Evolutionary conservation across 2,888 invertebrate genomes (phyloP), one percentile per base, ranked within the genome.

Genomic region (Netelia melanura): DNA sequence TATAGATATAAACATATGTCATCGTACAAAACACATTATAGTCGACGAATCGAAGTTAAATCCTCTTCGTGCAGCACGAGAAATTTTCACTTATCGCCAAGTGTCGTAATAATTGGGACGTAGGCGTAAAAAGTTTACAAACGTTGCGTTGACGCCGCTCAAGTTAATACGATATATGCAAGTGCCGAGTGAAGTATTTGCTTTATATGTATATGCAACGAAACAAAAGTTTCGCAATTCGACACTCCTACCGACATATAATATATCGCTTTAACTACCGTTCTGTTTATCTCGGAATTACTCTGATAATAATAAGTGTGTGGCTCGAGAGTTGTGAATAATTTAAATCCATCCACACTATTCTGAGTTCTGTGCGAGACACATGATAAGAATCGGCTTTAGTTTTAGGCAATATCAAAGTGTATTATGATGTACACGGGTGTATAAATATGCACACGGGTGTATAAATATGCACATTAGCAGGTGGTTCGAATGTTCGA

Each of bases 1-100:
- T 56, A 48, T 14, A 14, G 10, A 48, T 48, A 48, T 48, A 48
- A 14, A 14, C 48, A 14, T 48, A 48, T 14, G 9, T 48, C 25
- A 68, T 56, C 62, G 62, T 54, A 56, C 43, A 62, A 52, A 83
- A 79, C 54, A 65, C 54, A 80, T 52, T 61, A 44, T 58, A 61
- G 52, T 67, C 65, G 64, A 65, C 75, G 71, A 76, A 64, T 75
- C 61, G 61, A 65, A 14, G 72, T 52, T 56, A 83, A 72, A 21
- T 17, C 56, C 65, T 83, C 64, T 83, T 85, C 85, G 83, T 85
- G 85, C 71, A 10, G 70, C 83, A 85, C 83, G 85, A 85, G 11
- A 67, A 30, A 23, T 43, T 76, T 56, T 64, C 52, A 58, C 72
- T 6, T 72, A 72, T 78, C 56, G 64, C 67, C 21, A 25, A 72